Percentiles rank a stretch among this genome's conserved stretches.
Evolutionary conservation across 1,140 invertebrate genomes (phyloP).

Genomic region (Procambarus virginalis): DNA sequence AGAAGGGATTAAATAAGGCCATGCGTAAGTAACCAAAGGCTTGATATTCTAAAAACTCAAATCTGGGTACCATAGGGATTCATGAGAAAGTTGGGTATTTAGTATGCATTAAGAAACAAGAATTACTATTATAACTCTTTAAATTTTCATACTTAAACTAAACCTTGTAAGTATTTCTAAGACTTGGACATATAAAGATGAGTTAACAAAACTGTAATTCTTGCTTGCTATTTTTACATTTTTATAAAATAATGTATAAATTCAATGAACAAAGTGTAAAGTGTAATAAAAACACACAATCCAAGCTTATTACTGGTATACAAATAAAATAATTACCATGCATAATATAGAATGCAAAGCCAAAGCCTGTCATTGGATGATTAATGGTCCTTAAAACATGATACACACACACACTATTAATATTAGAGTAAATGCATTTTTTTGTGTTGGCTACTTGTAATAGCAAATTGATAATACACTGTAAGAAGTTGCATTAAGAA

Average conservation of each 20-base stretch:
- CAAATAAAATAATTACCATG: not conserved
- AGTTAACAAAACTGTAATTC: not conserved
- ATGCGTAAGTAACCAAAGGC: conserved; percentile 27
- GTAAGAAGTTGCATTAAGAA: not conserved
- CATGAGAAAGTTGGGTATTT: conserved; percentile 8
- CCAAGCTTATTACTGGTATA: not conserved
- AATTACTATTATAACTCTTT: not conserved
- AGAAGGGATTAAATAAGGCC: conserved; percentile 30
- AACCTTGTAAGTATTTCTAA: no score
- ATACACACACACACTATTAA: not conserved
- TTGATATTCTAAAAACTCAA: conserved; percentile 15
- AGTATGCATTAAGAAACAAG: not conserved
- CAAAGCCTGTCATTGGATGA: conserved; percentile 18
- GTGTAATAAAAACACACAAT: not conserved
- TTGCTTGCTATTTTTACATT: not conserved
- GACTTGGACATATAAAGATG: no score
- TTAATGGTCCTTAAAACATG: not conserved
- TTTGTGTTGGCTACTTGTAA: not conserved
- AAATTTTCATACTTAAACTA: no score
- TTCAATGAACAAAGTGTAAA: not conserved
- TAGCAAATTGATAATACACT: not conserved
- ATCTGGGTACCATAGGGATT: not conserved
- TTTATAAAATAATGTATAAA: not conserved
- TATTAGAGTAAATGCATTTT: not conserved
- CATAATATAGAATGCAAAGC: conserved; percentile 24